These are phyloP conservation scores for Euclidia mi DNA, from an alignment of 2,888 invertebrate species.

Conservation along the genomic window DNA sequence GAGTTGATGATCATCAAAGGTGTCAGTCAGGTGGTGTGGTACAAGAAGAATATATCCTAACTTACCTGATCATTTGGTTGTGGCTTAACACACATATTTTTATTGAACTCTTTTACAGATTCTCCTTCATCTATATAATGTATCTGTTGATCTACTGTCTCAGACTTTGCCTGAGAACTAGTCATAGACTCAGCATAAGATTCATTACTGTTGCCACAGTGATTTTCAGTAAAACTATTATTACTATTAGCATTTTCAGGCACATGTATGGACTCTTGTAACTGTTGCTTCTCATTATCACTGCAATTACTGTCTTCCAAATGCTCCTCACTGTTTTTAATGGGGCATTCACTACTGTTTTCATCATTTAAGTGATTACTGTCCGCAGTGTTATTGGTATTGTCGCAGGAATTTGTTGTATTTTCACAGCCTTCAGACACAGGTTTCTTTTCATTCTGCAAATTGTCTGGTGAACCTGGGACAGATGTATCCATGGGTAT, in stretches of 20 bases:
- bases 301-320: constrained; percentile 41
- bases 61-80: constrained; percentile 42
- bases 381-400: constrained; percentile 56
- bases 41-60: background rate
- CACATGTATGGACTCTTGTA: constrained; percentile 29
- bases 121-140: constrained; percentile 40
- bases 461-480: constrained; percentile 39
- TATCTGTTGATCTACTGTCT: constrained; percentile 44
- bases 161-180: constrained; percentile 55
- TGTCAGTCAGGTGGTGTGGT: too few species aligned
- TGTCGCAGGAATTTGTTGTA: constrained; percentile 54
- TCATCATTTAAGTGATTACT: constrained; percentile 55
- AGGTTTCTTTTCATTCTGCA: constrained; percentile 50
- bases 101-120: constrained; percentile 34
- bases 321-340: constrained; percentile 35
- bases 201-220: constrained; percentile 65
- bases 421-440: constrained; percentile 45
- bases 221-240: constrained; percentile 49
- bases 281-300: constrained; percentile 34
- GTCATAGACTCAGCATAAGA: constrained; percentile 57
- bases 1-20: too few species aligned
- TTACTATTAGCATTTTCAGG: constrained; percentile 51
- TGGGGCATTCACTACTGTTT: constrained; percentile 24
- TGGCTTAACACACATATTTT: constrained; percentile 28
- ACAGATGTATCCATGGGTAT: constrained; percentile 69